Evolutionary conservation across 2,888 invertebrate genomes (phyloP), one percentile per base, ranked within the genome.

Genomic region (Abrostola triplasia): DNA sequence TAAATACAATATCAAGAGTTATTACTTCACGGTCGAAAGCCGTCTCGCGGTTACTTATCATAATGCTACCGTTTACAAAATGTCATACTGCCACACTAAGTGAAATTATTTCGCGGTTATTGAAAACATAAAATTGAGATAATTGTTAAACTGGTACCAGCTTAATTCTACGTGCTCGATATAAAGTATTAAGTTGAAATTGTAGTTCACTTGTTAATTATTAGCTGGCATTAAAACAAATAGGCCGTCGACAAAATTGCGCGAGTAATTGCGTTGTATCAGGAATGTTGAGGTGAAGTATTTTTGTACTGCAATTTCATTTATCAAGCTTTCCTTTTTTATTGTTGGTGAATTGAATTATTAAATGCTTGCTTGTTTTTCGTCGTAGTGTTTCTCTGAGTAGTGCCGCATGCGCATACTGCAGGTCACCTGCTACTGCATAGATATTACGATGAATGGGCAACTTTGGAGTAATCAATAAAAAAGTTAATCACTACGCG

Each of bases 221-320:
- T 76, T 74, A 64, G 38, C 73, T 65, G 77, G 44, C 72, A 81
- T 80, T 77, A 72, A 81, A 79, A 74, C 68, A 74, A 76, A 77
- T 70, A 72, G 70, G 52, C 50, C 40, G 66, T 49, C 59, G 55
- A 71, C 70, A 49, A 75, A 81, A 80, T 80, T 77, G 65, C 79
- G 54, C 62, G 59, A 67, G 69, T 75, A 75, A 83, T 81, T 72
- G 66, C 47, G 56, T 36, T 13, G 54, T 60, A 69, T 70, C 64
- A 64, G 72, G 75, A 77, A 80, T 76, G 66, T 64, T 58, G 61
- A 41, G 38, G 0, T 55, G 13, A 57, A 64, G 66, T 67, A 62
- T 65, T 55, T 75, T 64, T 63, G 48, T 55, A 55, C 61, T 54
- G 55, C 58, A 68, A 76, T 68, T 79, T 70, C 37, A 64, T 63